Evolutionary conservation across 2,113 vertebrate genomes (phyloP).

Genomic region (Catharus fuscescens): DNA sequence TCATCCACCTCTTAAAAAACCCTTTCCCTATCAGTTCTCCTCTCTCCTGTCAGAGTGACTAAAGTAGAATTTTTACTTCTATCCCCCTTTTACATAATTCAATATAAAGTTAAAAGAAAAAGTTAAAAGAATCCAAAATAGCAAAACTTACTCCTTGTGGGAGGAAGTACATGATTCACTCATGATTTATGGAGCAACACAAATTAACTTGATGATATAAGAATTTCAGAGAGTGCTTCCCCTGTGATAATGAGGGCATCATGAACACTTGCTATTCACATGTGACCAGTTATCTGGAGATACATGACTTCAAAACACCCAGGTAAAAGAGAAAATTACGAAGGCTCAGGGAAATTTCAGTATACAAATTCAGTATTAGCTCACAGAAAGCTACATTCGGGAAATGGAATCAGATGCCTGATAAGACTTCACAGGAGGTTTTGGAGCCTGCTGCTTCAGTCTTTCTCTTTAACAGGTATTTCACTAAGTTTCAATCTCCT

Average conservation of each 20-base stretch:
- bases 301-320: fast-evolving
- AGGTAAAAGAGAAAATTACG: neutral
- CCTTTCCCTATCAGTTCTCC: neutral
- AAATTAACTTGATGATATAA: constrained; percentile 1
- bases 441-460: neutral
- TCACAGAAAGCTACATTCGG: neutral
- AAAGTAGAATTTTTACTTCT: neutral
- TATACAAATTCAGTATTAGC: neutral
- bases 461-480: constrained; percentile 13
- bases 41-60: neutral
- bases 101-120: neutral
- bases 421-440: neutral
- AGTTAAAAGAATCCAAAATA: neutral
- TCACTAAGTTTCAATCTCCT: neutral
- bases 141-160: neutral
- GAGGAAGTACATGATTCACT: constrained; percentile 6
- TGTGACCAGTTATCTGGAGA: neutral
- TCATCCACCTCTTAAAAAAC: neutral
- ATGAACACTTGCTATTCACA: neutral
- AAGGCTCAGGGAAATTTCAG: neutral
- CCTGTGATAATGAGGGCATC: neutral
- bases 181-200: constrained; percentile 13
- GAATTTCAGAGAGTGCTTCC: neutral
- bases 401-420: neutral
- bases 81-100: neutral